Evolutionary conservation across 2,888 invertebrate genomes (phyloP), one percentile per base, ranked within the genome.

Genomic region (Cheilosia variabilis): DNA sequence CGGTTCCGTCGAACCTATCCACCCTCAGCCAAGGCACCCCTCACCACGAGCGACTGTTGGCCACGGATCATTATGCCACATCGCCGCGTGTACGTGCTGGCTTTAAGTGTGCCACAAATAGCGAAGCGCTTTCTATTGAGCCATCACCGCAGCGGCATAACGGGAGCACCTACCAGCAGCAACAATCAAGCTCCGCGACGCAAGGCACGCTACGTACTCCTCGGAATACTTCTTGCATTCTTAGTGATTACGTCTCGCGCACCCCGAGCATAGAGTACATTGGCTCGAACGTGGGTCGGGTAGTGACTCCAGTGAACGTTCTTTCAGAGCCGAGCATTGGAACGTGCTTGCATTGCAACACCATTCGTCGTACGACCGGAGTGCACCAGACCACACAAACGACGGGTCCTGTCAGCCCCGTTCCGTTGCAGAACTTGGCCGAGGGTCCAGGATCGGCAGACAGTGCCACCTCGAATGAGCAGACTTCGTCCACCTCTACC

Each of bases 361-460:
- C 92, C 4, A 90, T 91, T 10, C 89, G 91, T 1, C 89, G 92
- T 1, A 92, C 92, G 4, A 92, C 92, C 2, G 92, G 92, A 2
- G 92, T 92, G 0, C 92, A 92, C 87, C 92, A 92, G 75, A 92
- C 92, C 3, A 92, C 92, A 0, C 92, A 92, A 79, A 92, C 92
- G 15, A 92, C 92, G n/a, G 92, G 92, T 0, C 92, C 92, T 0
- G 91, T 92, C 4, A 92, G 92, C 43, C 92, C 92, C 2, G 89
- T 92, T 4, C 92, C 92, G 13, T 88, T 91, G 69, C 89, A 89
- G 37, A 89, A 88, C n/a, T 68, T 89, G 27, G 71, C 88, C 2
- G 76, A 86, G 27, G 58, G 55, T 22, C 69, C 75, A 9, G 77
- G 66, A 22, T 68, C 60, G 10, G 52, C 52, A 4, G 86, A 87